Percentiles rank a stretch among this genome's conserved stretches.
phyloP scores from a whole-genome alignment of 2,113 vertebrate species.

The Arizona elegans region DNA sequence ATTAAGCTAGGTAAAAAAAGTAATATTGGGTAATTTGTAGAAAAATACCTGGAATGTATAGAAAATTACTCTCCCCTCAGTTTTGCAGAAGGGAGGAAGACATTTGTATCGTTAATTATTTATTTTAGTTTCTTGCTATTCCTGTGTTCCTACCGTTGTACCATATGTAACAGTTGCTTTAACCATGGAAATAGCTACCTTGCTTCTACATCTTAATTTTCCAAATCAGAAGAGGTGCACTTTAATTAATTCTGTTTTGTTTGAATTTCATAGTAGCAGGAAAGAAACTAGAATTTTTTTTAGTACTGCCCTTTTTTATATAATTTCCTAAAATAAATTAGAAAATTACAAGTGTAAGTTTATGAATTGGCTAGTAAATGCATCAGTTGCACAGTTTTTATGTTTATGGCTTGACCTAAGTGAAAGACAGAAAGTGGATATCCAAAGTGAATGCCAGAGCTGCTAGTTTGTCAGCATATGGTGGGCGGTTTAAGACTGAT shows the following conservation, averaged over 20 bases:
- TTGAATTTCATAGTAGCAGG: constrained; percentile 31
- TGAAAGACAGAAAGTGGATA: not conserved
- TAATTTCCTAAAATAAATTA: constrained; percentile 2
- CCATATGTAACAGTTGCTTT: constrained; percentile 48
- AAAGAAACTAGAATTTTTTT: constrained; percentile 36
- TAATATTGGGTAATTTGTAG: constrained; percentile 60
- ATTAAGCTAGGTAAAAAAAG: constrained; percentile 71
- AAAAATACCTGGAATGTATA: constrained; percentile 61
- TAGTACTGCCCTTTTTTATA: constrained; percentile 6
- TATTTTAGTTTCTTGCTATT: constrained; percentile 52
- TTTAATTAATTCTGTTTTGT: constrained; percentile 39
- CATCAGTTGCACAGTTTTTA: not conserved
- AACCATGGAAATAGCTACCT: constrained; percentile 34
- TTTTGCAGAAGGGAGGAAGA: not conserved
- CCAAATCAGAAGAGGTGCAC: constrained; percentile 13
- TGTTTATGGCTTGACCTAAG: not conserved
- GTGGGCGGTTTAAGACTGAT: not conserved
- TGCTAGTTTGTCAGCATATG: not conserved
- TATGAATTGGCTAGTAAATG: not conserved
- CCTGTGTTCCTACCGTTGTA: constrained; percentile 27
- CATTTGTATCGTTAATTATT: constrained; percentile 34
- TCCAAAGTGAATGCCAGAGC: not conserved
- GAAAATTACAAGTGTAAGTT: constrained; percentile 35
- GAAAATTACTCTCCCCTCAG: constrained; percentile 33
- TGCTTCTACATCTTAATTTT: constrained; percentile 18